A percentile compares a stretch with the other conserved stretches of the same genome.
These are phyloP conservation scores for Spatula versicolor DNA, from an alignment of 2,797 vertebrate species.

Conservation along the genomic window DNA sequence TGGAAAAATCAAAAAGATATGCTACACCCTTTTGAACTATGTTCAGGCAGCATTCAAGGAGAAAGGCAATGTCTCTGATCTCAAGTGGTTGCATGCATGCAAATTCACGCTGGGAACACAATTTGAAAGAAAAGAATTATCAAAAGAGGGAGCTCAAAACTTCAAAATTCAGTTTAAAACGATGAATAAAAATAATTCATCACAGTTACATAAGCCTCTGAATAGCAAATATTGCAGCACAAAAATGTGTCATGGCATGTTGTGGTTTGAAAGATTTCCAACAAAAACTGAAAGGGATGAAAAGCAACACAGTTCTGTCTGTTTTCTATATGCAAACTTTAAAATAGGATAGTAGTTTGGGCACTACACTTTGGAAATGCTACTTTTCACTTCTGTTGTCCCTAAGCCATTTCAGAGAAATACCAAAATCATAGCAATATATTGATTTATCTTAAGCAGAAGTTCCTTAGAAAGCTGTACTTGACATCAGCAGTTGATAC, in stretches of 20 bases:
- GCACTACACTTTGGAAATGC: background rate
- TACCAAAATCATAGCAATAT: background rate
- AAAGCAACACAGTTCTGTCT: background rate
- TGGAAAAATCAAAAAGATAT: background rate
- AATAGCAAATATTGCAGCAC: background rate
- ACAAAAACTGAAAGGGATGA: background rate
- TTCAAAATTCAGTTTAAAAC: background rate
- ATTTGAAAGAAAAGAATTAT: background rate
- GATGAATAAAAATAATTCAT: background rate
- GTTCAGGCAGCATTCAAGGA: background rate
- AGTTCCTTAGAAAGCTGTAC: background rate
- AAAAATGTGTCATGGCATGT: background rate
- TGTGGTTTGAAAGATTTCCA: background rate
- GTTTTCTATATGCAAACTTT: background rate
- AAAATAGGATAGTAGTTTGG: background rate
- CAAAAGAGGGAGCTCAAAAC: background rate
- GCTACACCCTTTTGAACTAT: background rate
- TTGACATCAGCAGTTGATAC: background rate
- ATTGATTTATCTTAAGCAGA: background rate
- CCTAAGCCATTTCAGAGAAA: background rate
- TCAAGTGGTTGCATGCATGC: background rate
- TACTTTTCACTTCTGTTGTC: background rate
- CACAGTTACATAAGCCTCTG: background rate
- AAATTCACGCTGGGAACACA: background rate
- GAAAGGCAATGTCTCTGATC: background rate